phyloP scores from a whole-genome alignment of 2,888 invertebrate genomes.

The Amiota mariae region DNA sequence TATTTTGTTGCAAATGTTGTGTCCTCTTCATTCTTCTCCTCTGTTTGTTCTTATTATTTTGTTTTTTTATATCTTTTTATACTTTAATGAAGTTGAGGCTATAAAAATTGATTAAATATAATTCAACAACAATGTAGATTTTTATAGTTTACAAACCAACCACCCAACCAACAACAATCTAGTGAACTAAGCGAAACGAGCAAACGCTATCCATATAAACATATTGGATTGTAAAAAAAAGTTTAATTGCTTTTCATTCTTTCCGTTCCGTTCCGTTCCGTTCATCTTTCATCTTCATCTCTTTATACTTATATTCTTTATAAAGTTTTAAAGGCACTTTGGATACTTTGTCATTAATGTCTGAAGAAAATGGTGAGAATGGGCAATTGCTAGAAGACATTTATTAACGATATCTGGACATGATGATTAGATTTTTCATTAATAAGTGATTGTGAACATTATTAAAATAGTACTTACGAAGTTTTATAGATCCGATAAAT shows the following conservation, averaged over 20 bases:
- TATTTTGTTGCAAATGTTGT: conserved; percentile 50
- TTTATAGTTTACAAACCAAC: conserved; percentile 58
- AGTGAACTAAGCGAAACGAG: neutral
- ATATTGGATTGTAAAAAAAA: conserved; percentile 17
- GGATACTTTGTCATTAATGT: neutral
- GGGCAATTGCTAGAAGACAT: neutral
- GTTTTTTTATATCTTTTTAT: conserved; percentile 51
- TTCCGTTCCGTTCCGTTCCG: neutral
- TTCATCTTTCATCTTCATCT: neutral
- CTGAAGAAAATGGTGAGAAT: neutral
- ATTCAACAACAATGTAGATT: conserved; percentile 64
- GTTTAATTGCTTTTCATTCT: conserved; percentile 12
- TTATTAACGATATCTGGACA: no score
- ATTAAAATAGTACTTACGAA: no score
- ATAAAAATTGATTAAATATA: conserved; percentile 68
- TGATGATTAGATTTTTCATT: no score
- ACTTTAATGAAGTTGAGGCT: conserved; percentile 66
- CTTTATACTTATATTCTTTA: neutral
- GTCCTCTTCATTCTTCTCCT: neutral
- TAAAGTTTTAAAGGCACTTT: neutral
- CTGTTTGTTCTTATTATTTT: conserved; percentile 2
- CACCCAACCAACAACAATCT: conserved; percentile 5
- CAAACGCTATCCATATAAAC: conserved; percentile 1
- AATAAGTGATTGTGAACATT: no score
- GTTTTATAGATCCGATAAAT: no score